Conservation (phyloP, 2,113 vertebrate species). For the Lamprotornis superbus region DNA sequence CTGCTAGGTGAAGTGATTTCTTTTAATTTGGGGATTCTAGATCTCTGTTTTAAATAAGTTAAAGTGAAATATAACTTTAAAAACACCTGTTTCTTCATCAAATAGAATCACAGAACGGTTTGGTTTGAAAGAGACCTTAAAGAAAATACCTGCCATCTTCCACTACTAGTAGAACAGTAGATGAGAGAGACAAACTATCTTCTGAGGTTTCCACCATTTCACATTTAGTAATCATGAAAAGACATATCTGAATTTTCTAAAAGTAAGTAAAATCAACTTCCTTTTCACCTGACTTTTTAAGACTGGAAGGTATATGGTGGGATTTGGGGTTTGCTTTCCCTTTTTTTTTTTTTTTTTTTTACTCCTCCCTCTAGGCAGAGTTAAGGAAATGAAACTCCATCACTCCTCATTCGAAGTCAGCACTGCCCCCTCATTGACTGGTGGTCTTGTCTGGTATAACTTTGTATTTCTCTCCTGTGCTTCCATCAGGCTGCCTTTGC, state of each 20-base stretch:
- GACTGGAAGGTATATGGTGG: background rate
- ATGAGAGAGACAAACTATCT: background rate
- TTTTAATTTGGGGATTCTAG: background rate
- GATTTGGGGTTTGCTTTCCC: background rate
- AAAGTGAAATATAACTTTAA: background rate
- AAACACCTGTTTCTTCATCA: background rate
- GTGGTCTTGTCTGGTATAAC: background rate
- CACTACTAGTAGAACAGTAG: background rate
- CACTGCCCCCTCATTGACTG: background rate
- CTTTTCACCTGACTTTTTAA: background rate
- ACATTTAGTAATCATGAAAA: background rate
- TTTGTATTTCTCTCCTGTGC: background rate
- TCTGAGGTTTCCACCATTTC: background rate
- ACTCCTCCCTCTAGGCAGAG: background rate
- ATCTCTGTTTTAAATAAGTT: background rate
- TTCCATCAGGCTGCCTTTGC: background rate
- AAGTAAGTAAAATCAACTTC: background rate
- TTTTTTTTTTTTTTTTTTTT: background rate
- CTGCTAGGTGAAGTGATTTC: background rate
- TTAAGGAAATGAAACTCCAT: background rate
- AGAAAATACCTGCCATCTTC: background rate
- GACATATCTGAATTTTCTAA: background rate
- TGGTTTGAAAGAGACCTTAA: background rate
- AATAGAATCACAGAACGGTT: background rate
- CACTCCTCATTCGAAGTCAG: background rate